Evolutionary conservation across 2,797 vertebrate genomes (phyloP).

Genomic region (Sphenodon punctatus): DNA sequence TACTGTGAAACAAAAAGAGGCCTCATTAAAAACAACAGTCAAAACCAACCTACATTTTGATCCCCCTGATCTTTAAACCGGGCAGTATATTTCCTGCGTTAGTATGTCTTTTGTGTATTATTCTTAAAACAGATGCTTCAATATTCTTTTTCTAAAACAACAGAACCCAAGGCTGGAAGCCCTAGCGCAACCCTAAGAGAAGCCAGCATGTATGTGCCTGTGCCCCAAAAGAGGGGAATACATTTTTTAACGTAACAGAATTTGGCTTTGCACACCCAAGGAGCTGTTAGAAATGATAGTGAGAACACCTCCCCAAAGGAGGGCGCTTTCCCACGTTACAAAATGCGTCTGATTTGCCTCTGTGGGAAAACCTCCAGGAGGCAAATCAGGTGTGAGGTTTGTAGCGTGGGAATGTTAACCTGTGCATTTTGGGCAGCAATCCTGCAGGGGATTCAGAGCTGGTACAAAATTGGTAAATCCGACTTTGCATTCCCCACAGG

Average conservation of each 20-base stretch:
- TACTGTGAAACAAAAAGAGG: conserved; percentile 81
- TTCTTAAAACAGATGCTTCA: not conserved
- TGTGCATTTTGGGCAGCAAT: no score
- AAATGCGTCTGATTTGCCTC: no score
- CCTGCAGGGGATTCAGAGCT: no score
- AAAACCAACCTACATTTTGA: not conserved
- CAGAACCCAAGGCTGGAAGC: not conserved
- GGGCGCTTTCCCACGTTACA: no score
- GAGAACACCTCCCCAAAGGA: conserved; percentile 26
- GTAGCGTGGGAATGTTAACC: no score
- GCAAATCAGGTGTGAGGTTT: no score
- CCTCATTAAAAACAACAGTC: not conserved
- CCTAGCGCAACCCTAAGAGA: not conserved
- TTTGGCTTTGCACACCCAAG: not conserved
- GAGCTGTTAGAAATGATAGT: not conserved
- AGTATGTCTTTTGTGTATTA: not conserved
- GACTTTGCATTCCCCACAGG: no score
- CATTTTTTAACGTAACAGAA: not conserved
- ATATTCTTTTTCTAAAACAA: not conserved
- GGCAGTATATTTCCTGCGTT: not conserved
- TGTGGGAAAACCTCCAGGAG: no score
- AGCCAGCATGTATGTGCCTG: not conserved
- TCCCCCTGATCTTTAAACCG: not conserved
- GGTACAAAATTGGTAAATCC: no score
- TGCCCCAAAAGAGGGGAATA: not conserved